These are phyloP conservation scores for Nibea coibor DNA, from an alignment of 2,113 vertebrate genomes.

Conservation along the genomic window DNA sequence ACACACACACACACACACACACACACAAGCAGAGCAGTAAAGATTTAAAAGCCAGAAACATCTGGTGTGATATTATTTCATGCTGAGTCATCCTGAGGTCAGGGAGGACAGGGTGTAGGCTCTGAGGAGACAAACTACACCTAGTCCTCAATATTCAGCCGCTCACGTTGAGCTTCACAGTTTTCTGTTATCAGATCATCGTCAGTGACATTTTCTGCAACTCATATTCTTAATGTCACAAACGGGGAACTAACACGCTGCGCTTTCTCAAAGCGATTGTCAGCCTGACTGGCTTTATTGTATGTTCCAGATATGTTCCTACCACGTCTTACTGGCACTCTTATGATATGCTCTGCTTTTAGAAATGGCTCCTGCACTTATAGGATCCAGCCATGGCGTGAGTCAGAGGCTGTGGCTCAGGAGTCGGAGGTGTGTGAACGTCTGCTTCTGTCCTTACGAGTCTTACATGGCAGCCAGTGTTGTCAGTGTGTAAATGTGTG, in stretches of 20 bases:
- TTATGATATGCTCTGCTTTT: constrained; percentile 7
- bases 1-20: neutral
- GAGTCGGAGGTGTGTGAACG: too few species aligned
- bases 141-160: neutral
- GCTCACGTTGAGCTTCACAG: neutral
- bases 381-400: neutral
- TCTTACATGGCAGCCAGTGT: too few species aligned
- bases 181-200: constrained; percentile 5
- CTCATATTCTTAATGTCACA: constrained; percentile 2
- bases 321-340: neutral
- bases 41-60: neutral
- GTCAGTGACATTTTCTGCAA: constrained; percentile 7
- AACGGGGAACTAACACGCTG: neutral
- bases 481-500: too few species aligned
- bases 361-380: neutral
- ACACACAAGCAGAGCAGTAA: neutral
- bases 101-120: neutral
- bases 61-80: neutral
- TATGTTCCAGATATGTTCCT: constrained; percentile 3
- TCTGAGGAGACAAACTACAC: neutral
- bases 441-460: too few species aligned
- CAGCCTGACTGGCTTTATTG: constrained; percentile 2
- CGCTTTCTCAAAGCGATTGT: neutral
- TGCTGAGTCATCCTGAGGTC: neutral
- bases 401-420: neutral